Evolutionary conservation across 2,888 invertebrate genomes (phyloP).

Genomic region (Acanthosepion pharaonis): DNA sequence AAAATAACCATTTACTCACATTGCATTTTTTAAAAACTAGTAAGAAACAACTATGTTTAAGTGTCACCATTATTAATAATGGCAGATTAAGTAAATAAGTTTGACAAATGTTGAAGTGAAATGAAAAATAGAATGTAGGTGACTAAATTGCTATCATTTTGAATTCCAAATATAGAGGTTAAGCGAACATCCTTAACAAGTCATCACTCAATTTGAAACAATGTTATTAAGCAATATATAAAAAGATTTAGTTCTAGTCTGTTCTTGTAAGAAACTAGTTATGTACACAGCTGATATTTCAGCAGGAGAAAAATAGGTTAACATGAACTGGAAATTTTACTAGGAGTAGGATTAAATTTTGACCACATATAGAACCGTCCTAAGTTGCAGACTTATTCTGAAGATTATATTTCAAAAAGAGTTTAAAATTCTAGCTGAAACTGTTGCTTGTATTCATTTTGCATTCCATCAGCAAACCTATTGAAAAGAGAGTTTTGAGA

Average conservation of each 20-base stretch:
- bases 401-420: not conserved
- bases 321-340: not conserved
- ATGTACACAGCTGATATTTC: not conserved
- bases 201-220: not conserved
- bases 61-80: not conserved
- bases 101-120: not conserved
- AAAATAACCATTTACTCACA: too few relatives aligned
- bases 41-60: not conserved
- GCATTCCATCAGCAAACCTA: too few relatives aligned
- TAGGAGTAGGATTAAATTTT: not conserved
- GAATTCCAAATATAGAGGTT: not conserved
- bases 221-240: too few relatives aligned
- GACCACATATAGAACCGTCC: not conserved
- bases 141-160: not conserved
- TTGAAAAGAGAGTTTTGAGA: too few relatives aligned
- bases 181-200: not conserved
- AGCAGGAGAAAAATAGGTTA: not conserved
- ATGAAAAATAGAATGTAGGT: not conserved
- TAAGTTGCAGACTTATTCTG: not conserved
- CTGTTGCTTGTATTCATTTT: not conserved
- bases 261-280: not conserved
- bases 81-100: not conserved
- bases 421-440: not conserved
- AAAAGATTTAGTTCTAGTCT: not conserved
- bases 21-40: not conserved